Conservation (phyloP, 2,113 vertebrate species). For the Neogale vison region DNA sequence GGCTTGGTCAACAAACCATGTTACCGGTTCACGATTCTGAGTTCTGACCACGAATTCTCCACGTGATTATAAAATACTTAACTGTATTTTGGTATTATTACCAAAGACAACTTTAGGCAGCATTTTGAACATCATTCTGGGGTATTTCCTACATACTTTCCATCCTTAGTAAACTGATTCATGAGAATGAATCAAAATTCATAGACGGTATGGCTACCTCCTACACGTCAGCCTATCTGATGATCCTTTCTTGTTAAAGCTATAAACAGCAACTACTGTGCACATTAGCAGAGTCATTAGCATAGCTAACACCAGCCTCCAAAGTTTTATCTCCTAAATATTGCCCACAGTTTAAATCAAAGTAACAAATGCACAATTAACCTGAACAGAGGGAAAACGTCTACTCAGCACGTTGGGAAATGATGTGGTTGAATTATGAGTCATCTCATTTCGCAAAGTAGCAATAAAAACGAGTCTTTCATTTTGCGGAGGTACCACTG, state of each 20-base stretch:
- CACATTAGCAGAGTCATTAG: not conserved
- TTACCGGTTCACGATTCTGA: not conserved
- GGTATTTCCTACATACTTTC: not conserved
- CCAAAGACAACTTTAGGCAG: not conserved
- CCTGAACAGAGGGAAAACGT: conserved; percentile 52
- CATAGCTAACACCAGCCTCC: not conserved
- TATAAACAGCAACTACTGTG: not conserved
- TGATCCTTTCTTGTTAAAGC: not conserved
- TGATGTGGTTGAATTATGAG: conserved; percentile 49
- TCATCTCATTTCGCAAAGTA: conserved; percentile 69
- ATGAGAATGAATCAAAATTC: not conserved
- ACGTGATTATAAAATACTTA: not conserved
- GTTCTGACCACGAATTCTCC: not conserved
- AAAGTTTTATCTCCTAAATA: not conserved
- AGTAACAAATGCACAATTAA: conserved; percentile 71
- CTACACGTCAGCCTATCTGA: not conserved
- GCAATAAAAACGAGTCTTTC: conserved; percentile 67
- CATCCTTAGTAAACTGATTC: not conserved
- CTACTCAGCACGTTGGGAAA: conserved; percentile 60
- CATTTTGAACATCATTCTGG: not conserved
- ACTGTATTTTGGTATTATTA: not conserved
- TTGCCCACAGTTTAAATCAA: conserved; percentile 34
- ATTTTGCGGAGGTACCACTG: conserved; percentile 52
- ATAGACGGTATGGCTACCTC: not conserved
- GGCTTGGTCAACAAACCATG: too few species aligned